phyloP scores from a whole-genome alignment of 2,797 vertebrate species.

The Sebastes steindachneri region DNA sequence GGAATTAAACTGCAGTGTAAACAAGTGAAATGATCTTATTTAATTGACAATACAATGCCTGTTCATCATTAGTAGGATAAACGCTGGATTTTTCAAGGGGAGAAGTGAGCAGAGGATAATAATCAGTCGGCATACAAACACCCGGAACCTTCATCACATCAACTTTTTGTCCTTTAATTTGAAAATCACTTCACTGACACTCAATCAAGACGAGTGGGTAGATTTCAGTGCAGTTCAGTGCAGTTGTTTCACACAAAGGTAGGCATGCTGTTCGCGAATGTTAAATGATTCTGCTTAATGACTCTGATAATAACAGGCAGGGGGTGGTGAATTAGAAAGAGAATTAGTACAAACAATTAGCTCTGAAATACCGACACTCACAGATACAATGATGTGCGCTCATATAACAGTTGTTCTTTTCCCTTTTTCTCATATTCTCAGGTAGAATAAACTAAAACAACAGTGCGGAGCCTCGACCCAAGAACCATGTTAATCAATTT shows the following conservation, averaged over 20 bases:
- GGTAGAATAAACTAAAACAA: not conserved
- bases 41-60: not conserved
- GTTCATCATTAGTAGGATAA: not conserved
- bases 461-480: not conserved
- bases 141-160: not conserved
- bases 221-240: conserved; percentile 19
- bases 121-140: not conserved
- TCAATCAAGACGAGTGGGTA: not conserved
- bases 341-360: conserved; percentile 58
- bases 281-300: conserved; percentile 57
- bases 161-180: conserved; percentile 24
- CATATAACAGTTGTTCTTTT: not conserved
- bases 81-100: not conserved
- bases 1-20: not conserved
- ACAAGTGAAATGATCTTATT: not conserved
- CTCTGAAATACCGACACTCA: conserved; percentile 27
- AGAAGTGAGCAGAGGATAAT: not conserved
- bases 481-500: not conserved
- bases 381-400: conserved; percentile 5
- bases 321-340: conserved; percentile 40
- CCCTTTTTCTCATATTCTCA: not conserved
- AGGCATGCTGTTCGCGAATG: conserved; percentile 26
- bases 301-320: conserved; percentile 50
- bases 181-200: conserved; percentile 24
- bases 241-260: conserved; percentile 27